Evolutionary conservation across 2,113 vertebrate genomes (phyloP).

Genomic region (Prunella fulvescens): DNA sequence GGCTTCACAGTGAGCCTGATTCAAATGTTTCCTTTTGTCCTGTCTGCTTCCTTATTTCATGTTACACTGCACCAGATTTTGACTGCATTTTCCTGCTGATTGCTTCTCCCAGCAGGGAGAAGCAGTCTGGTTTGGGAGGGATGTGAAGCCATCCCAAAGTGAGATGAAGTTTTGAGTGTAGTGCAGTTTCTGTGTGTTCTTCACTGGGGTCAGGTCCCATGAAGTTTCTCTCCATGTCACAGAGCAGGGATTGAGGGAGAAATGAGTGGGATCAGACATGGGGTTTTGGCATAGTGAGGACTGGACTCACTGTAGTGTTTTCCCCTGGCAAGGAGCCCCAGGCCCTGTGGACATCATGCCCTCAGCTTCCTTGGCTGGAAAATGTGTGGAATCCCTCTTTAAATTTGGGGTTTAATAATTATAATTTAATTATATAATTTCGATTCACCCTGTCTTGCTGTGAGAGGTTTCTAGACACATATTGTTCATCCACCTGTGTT

Average conservation of each 20-base stretch:
- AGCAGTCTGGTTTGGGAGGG: not conserved
- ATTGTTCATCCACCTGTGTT: fast-evolving
- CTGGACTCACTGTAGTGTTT: not conserved
- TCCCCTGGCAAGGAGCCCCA: not conserved
- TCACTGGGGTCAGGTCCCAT: not conserved
- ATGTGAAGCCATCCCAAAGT: not conserved
- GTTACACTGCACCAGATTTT: not conserved
- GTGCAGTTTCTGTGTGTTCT: fast-evolving
- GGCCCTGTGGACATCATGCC: not conserved
- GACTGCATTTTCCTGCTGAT: not conserved
- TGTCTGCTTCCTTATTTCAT: conserved; percentile 39
- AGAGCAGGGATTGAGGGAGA: not conserved
- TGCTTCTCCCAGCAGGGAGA: not conserved
- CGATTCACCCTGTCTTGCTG: not conserved
- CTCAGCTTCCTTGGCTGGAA: not conserved
- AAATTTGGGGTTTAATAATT: no score
- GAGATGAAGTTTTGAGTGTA: not conserved
- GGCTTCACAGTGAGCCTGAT: not conserved
- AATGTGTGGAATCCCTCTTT: not conserved
- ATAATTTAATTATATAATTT: no score
- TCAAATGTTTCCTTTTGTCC: not conserved
- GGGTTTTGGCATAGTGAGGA: not conserved
- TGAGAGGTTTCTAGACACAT: not conserved
- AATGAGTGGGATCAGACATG: not conserved
- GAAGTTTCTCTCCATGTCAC: not conserved